These are phyloP conservation scores for Pagetopsis macropterus DNA, from an alignment of 2,797 vertebrate species.

Conservation along the genomic window DNA sequence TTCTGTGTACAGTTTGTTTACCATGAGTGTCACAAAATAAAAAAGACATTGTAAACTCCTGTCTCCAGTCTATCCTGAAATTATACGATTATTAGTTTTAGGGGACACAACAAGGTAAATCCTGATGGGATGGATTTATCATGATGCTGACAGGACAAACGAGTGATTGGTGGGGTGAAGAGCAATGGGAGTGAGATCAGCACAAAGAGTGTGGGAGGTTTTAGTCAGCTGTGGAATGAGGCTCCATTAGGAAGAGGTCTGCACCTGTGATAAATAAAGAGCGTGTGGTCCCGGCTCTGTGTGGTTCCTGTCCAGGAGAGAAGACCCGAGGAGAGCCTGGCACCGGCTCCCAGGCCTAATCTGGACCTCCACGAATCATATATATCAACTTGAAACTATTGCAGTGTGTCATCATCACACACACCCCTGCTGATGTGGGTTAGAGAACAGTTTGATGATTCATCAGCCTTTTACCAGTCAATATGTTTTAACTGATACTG, in stretches of 20 bases:
- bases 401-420: conserved; percentile 36
- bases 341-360: conserved; percentile 27
- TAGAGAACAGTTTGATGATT: too few species aligned
- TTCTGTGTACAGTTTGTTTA: too few species aligned
- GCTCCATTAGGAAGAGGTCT: conserved; percentile 33
- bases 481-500: too few species aligned
- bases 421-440: too few species aligned
- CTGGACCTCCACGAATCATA: conserved; percentile 38
- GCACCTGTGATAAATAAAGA: conserved; percentile 41
- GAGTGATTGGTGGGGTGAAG: background rate
- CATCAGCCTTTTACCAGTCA: too few species aligned
- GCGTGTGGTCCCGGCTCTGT: conserved; percentile 28
- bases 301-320: conserved; percentile 41
- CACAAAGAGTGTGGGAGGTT: conserved; percentile 33
- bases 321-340: conserved; percentile 42
- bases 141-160: background rate
- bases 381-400: conserved; percentile 34
- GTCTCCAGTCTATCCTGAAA: too few species aligned
- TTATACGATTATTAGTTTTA: too few species aligned
- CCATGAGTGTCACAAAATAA: too few species aligned
- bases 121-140: background rate
- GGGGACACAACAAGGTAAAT: background rate
- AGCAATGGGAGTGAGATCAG: conserved; percentile 8
- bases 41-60: too few species aligned
- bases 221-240: conserved; percentile 42